A percentile compares a stretch with the other conserved stretches of the same genome.
phyloP scores from a whole-genome alignment of 2,888 invertebrate species.

The Cataglyphis albicans region DNA sequence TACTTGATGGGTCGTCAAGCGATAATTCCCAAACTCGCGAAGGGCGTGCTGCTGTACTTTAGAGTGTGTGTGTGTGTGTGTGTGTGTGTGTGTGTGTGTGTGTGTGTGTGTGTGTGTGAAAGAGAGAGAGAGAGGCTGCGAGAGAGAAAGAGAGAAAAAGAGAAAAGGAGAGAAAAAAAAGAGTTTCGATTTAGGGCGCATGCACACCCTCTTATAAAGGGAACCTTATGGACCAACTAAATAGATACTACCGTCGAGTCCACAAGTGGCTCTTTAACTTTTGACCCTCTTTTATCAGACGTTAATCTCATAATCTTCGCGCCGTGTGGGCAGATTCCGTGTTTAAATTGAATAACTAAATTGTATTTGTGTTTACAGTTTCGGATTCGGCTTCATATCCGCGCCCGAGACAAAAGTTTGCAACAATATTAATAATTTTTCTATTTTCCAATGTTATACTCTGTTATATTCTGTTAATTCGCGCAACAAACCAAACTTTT shows the following conservation, averaged over 20 bases:
- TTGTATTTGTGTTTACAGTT: conserved; percentile 41
- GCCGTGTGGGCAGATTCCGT: conserved; percentile 55
- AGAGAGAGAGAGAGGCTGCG: conserved; percentile 59
- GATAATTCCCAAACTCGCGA: conserved; percentile 85
- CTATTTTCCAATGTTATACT: background rate
- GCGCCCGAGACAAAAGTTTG: background rate
- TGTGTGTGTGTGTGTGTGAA: conserved; percentile 20
- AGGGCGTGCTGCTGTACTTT: conserved; percentile 73
- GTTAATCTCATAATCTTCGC: conserved; percentile 84
- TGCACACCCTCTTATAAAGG: conserved; percentile 84
- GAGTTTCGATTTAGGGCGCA: conserved; percentile 81
- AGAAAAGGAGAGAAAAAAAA: conserved; percentile 68
- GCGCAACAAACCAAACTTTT: conserved; percentile 32
- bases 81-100: conserved; percentile 22
- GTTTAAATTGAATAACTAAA: conserved; percentile 57
- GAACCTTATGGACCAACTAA: conserved; percentile 86
- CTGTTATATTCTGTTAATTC: conserved; percentile 2
- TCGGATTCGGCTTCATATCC: background rate
- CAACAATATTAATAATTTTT: conserved; percentile 27
- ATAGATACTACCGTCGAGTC: conserved; percentile 85
- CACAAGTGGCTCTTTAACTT: conserved; percentile 87
- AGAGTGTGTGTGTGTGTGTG: conserved; percentile 25
- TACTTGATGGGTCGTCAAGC: conserved; percentile 86
- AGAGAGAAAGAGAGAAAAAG: conserved; percentile 23
- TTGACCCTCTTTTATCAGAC: conserved; percentile 85